Conservation (phyloP, 2,888 invertebrate species). For the Drosophila limbata region DNA sequence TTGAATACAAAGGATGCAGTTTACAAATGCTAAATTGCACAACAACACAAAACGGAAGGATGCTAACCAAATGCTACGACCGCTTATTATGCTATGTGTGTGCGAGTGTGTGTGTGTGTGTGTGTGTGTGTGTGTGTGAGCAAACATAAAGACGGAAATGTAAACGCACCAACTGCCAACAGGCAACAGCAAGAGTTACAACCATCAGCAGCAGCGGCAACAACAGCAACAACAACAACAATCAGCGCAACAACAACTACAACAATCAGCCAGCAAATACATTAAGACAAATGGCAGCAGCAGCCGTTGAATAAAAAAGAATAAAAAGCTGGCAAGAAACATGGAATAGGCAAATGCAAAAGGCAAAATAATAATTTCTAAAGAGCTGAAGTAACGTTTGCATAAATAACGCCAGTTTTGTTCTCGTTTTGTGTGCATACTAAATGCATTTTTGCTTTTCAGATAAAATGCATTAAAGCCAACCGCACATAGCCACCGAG, state of each 20-base stretch:
- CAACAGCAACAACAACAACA: conserved; percentile 16
- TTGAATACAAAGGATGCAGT: conserved; percentile 47
- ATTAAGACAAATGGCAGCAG: conserved; percentile 52
- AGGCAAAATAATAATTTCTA: conserved; percentile 74
- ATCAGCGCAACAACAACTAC: conserved; percentile 10
- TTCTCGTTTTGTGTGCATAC: conserved; percentile 66
- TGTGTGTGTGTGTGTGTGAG: conserved; percentile 28
- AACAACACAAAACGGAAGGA: conserved; percentile 63
- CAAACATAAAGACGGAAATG: conserved; percentile 76
- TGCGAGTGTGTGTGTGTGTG: conserved; percentile 5
- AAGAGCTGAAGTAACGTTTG: conserved; percentile 78
- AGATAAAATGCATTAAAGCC: conserved; percentile 51
- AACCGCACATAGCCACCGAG: conserved; percentile 11
- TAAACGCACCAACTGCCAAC: conserved; percentile 59
- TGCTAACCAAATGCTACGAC: conserved; percentile 63
- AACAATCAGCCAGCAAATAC: conserved; percentile 27
- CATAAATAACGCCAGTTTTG: conserved; percentile 74
- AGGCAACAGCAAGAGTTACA: conserved; percentile 57
- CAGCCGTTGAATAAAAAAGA: conserved; percentile 22
- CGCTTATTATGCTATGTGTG: conserved; percentile 48
- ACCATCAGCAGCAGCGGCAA: conserved; percentile 12
- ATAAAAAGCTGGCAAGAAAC: conserved; percentile 31
- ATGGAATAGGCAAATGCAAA: conserved; percentile 47
- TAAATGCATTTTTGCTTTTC: conserved; percentile 64
- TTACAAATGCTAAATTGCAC: conserved; percentile 52